Evolutionary conservation across 2,888 invertebrate genomes (phyloP).

Genomic region (Trissolcus brochymenae): DNA sequence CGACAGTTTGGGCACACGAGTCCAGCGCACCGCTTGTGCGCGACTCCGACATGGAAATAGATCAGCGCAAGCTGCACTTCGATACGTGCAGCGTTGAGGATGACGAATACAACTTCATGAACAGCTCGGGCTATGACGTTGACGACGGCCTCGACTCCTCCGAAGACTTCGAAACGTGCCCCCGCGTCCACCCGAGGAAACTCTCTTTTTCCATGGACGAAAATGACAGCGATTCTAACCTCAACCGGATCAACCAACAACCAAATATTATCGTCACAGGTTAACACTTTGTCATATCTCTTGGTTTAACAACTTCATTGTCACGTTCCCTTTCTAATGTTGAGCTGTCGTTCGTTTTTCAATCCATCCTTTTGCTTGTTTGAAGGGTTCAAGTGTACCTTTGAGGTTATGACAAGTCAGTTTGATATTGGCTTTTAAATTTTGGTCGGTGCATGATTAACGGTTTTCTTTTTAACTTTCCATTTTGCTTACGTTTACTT

Average conservation of each 20-base stretch:
- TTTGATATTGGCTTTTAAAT: no score
- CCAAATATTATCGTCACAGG: slow-evolving; percentile 30
- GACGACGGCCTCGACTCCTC: slow-evolving; percentile 81
- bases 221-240: slow-evolving; percentile 69
- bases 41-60: slow-evolving; percentile 68
- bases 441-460: no score
- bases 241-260: slow-evolving; percentile 17
- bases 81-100: slow-evolving; percentile 75
- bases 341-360: neutral
- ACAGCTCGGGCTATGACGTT: slow-evolving; percentile 80
- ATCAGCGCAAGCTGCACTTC: slow-evolving; percentile 73
- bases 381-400: neutral
- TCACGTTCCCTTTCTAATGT: no score
- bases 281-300: slow-evolving; percentile 1
- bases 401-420: slow-evolving; percentile 1
- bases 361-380: neutral
- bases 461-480: no score
- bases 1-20: neutral
- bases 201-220: slow-evolving; percentile 79
- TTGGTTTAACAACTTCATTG: neutral
- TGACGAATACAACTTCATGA: slow-evolving; percentile 78
- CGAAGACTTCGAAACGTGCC: slow-evolving; percentile 79
- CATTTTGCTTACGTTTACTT: no score
- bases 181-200: slow-evolving; percentile 80
- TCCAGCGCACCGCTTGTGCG: slow-evolving; percentile 35